Conservation (phyloP, 2,113 vertebrate species). For the Eulemur macaco region DNA sequence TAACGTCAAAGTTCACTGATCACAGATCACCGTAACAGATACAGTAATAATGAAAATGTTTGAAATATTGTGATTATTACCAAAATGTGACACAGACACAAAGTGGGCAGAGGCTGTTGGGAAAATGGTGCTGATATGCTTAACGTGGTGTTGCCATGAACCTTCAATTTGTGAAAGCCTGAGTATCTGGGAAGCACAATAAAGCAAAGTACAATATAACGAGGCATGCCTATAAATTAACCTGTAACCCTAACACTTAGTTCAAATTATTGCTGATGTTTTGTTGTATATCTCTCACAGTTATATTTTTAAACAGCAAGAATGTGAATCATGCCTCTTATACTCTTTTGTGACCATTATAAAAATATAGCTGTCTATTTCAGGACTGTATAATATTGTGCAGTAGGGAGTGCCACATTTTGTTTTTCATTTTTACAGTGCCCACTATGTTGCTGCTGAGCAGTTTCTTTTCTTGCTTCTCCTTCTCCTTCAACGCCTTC, state of each 20-base stretch:
- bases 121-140: background rate
- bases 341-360: background rate
- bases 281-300: background rate
- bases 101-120: background rate
- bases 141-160: background rate
- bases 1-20: background rate
- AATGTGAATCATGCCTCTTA: background rate
- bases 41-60: background rate
- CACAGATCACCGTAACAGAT: background rate
- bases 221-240: background rate
- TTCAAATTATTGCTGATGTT: background rate
- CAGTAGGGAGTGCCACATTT: background rate
- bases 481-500: background rate
- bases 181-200: background rate
- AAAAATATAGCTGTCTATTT: background rate
- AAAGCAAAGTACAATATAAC: background rate
- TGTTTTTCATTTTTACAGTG: background rate
- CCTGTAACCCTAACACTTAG: background rate
- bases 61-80: background rate
- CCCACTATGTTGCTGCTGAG: background rate
- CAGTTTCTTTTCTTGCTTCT: background rate
- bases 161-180: background rate
- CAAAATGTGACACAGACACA: background rate
- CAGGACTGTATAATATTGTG: background rate
- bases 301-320: background rate